Percentiles rank a stretch among this genome's conserved stretches.
phyloP scores from a whole-genome alignment of 37 sponge, comb jelly and placozoan species.

The Ianthella basta region DNA sequence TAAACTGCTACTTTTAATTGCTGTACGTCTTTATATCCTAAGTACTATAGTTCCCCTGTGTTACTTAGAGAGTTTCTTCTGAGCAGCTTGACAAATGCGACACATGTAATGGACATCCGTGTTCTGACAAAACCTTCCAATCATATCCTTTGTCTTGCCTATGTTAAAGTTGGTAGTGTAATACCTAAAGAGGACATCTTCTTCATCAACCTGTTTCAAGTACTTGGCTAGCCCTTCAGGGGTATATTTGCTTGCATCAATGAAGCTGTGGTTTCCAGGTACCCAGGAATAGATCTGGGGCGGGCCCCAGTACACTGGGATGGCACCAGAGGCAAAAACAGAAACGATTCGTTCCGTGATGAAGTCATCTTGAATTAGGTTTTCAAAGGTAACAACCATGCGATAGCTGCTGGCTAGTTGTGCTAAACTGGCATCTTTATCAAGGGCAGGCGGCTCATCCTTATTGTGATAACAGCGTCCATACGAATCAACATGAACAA shows the following conservation, averaged over 20 bases:
- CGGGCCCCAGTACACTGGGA: constrained; percentile 9
- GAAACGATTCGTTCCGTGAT: background rate
- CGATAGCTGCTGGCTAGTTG: background rate
- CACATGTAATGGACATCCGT: no score
- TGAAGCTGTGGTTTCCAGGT: constrained; percentile 29
- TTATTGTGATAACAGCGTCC: constrained; percentile 12
- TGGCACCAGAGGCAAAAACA: constrained; percentile 6
- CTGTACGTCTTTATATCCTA: no score
- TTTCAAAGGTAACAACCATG: constrained; percentile 10
- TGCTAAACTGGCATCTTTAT: no score
- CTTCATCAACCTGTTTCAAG: constrained; percentile 12
- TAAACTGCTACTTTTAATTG: no score
- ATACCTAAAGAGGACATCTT: constrained; percentile 20
- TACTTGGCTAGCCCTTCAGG: constrained; percentile 15
- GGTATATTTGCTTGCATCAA: constrained; percentile 16
- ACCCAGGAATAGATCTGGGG: constrained; percentile 12
- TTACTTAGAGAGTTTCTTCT: no score
- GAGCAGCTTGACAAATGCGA: no score
- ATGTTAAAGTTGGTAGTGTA: constrained; percentile 16
- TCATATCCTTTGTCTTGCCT: background rate
- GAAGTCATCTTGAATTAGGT: background rate
- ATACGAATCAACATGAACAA: constrained; percentile 19
- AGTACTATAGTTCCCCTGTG: no score
- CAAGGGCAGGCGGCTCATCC: background rate
- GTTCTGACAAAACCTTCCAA: no score